These are phyloP conservation scores for Cygnus atratus DNA, from an alignment of 2,113 vertebrate genomes.

Conservation along the genomic window DNA sequence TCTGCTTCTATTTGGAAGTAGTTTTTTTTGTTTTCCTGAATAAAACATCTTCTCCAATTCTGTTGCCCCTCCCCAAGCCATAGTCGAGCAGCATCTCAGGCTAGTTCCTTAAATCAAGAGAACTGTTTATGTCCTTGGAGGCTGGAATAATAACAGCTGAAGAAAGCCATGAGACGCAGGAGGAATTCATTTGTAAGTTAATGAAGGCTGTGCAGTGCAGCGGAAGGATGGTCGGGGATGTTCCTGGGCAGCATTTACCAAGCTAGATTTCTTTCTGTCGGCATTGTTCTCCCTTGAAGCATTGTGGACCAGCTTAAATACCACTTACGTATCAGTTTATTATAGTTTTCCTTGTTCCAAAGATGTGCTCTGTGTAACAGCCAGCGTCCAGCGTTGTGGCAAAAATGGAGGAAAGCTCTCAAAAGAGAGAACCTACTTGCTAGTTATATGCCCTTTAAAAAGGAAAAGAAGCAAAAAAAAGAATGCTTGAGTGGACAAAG, in stretches of 20 bases:
- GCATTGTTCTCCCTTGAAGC: not conserved
- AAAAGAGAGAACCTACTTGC: not conserved
- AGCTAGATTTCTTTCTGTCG: not conserved
- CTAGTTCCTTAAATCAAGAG: constrained; percentile 9
- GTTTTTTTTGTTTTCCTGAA: constrained; percentile 39
- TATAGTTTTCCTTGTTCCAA: not conserved
- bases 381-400: not conserved
- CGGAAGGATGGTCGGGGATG: not conserved
- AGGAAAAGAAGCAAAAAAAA: no score
- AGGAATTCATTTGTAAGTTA: constrained; percentile 39
- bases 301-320: not conserved
- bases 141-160: constrained; percentile 1
- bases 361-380: not conserved
- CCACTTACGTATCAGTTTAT: not conserved
- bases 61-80: not conserved
- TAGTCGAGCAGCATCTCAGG: constrained; percentile 1
- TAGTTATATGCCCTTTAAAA: not conserved
- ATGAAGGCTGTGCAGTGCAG: constrained; percentile 19
- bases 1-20: constrained; percentile 28
- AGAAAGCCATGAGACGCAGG: not conserved
- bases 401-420: not conserved
- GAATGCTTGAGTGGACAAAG: no score
- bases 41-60: constrained; percentile 25
- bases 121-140: constrained; percentile 28
- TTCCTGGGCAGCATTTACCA: constrained; percentile 16